phyloP scores from a whole-genome alignment of 2,888 invertebrate genomes.

The Smittia sp. region DNA sequence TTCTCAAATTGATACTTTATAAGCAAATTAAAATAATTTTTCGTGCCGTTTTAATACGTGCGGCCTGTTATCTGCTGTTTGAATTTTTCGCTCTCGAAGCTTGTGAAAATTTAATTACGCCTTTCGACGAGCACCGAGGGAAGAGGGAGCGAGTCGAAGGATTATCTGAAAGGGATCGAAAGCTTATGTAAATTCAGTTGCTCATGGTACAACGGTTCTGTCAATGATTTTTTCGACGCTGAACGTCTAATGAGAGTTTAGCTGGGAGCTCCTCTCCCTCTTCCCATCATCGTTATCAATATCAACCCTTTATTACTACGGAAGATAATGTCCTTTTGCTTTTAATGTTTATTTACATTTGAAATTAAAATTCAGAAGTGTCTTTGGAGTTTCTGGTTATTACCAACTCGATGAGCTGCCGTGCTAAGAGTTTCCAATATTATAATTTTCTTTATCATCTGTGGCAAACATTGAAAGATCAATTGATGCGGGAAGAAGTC shows the following conservation, averaged over 20 bases:
- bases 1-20: conserved; percentile 41
- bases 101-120: conserved; percentile 40
- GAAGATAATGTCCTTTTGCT: conserved; percentile 29
- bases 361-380: conserved; percentile 33
- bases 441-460: conserved; percentile 28
- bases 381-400: conserved; percentile 24
- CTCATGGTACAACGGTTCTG: conserved; percentile 19
- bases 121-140: conserved; percentile 1
- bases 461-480: not conserved
- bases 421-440: conserved; percentile 17
- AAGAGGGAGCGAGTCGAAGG: not conserved
- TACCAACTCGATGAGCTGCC: conserved; percentile 8
- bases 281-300: conserved; percentile 30
- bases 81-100: conserved; percentile 6
- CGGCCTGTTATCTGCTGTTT: conserved; percentile 40
- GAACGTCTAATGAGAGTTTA: not conserved
- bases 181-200: conserved; percentile 38
- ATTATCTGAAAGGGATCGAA: conserved; percentile 40
- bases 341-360: conserved; percentile 40
- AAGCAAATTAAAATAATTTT: conserved; percentile 40
- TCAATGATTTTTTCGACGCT: conserved; percentile 21
- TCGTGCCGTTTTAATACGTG: conserved; percentile 37
- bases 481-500: not conserved
- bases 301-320: conserved; percentile 36
- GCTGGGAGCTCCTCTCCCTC: conserved; percentile 1